Evolutionary conservation across 2,113 vertebrate species (phyloP).

Genomic region (Paralichthys olivaceus): DNA sequence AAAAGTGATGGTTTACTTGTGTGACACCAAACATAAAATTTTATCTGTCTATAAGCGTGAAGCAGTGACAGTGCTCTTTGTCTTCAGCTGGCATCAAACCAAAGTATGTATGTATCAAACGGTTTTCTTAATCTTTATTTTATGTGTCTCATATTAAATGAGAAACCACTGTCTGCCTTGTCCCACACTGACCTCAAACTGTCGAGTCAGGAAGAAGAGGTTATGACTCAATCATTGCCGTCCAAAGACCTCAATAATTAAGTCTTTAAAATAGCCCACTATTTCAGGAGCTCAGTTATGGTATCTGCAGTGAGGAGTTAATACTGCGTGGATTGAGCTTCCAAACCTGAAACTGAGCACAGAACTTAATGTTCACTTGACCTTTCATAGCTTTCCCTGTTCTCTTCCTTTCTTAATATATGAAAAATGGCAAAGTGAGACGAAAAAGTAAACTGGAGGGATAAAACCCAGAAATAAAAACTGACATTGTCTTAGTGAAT

Average conservation of each 20-base stretch:
- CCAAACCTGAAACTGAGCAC: constrained; percentile 19
- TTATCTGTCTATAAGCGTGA: not conserved
- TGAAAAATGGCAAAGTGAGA: constrained; percentile 8
- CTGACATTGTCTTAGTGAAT: not conserved
- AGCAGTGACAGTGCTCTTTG: not conserved
- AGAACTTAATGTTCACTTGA: constrained; percentile 43
- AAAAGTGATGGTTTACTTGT: not conserved
- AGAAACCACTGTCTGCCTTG: not conserved
- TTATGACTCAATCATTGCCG: constrained; percentile 1
- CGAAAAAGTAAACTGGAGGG: not conserved
- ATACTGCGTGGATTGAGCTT: constrained; percentile 5
- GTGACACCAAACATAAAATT: not conserved
- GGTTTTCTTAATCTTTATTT: not conserved
- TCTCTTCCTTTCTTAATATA: not conserved
- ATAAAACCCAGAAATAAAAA: not conserved
- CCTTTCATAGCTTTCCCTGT: constrained; percentile 13
- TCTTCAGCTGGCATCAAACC: not conserved
- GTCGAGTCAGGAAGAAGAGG: not conserved
- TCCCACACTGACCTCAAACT: not conserved
- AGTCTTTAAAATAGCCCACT: not conserved
- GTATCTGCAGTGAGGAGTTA: constrained; percentile 6
- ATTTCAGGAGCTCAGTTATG: not conserved
- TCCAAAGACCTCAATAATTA: not conserved
- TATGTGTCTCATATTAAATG: not conserved
- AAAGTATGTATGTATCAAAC: not conserved